Evolutionary conservation across 2,888 invertebrate species (phyloP).

Genomic region (Enoplolaimus lenunculus): DNA sequence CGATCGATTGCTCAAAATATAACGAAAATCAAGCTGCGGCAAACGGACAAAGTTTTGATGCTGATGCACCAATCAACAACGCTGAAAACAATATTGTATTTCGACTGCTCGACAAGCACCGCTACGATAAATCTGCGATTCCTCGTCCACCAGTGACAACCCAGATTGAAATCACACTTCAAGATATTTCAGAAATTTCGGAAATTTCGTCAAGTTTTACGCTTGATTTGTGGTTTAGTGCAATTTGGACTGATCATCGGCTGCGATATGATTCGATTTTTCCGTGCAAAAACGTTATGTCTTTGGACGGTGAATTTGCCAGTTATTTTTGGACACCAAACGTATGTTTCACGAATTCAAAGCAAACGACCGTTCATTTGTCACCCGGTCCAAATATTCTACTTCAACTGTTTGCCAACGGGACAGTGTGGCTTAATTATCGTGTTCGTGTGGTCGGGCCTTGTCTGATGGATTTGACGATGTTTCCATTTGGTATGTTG

Average conservation of each 20-base stretch:
- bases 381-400: constrained; percentile 17
- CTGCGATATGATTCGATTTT: constrained; percentile 12
- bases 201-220: constrained; percentile 21
- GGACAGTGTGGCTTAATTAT: constrained; percentile 21
- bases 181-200: constrained; percentile 19
- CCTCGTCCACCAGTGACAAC: constrained; percentile 18
- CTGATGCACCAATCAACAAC: no score
- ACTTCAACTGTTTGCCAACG: constrained; percentile 17
- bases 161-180: constrained; percentile 19
- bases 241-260: constrained; percentile 18
- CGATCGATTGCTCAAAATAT: no score
- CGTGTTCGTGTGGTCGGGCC: constrained; percentile 18
- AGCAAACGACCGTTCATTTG: constrained; percentile 15
- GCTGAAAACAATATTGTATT: no score
- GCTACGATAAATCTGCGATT: constrained; percentile 9
- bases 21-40: no score
- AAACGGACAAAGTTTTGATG: no score
- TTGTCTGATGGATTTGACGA: constrained; percentile 17
- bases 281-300: constrained; percentile 10
- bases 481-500: constrained; percentile 14
- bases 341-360: constrained; percentile 17
- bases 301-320: constrained; percentile 8
- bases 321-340: constrained; percentile 18
- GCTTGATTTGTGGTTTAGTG: constrained; percentile 21
- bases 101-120: no score